phyloP scores from a whole-genome alignment of 1,140 invertebrate species.

The Drosophila hydei region DNA sequence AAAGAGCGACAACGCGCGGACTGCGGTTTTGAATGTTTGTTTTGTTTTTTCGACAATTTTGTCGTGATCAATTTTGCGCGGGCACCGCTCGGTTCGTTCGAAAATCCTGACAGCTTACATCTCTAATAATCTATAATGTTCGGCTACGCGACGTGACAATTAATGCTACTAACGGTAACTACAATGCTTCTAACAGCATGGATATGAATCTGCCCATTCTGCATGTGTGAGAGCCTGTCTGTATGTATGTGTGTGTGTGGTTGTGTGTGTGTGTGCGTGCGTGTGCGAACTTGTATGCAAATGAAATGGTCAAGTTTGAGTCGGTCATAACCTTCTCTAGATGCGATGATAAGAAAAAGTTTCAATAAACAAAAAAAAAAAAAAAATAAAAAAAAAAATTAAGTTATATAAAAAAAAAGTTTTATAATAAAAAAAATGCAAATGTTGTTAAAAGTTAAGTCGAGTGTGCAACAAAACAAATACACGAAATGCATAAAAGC shows the following conservation, averaged over 20 bases:
- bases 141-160: constrained; percentile 13
- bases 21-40: constrained; percentile 16
- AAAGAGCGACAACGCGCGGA: constrained; percentile 37
- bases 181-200: not conserved
- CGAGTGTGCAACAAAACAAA: constrained; percentile 33
- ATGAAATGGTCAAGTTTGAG: constrained; percentile 32
- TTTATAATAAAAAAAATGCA: constrained; percentile 13
- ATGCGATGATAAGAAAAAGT: constrained; percentile 28
- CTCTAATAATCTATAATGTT: constrained; percentile 19
- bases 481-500: constrained; percentile 16
- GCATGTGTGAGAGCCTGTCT: not conserved
- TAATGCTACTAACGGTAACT: constrained; percentile 29
- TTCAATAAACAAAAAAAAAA: constrained; percentile 6
- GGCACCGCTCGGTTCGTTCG: constrained; percentile 10
- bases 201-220: constrained; percentile 18
- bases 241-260: constrained; percentile 17
- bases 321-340: constrained; percentile 40
- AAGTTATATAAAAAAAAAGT: constrained; percentile 11
- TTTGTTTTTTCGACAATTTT: constrained; percentile 24
- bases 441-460: constrained; percentile 33
- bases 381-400: constrained; percentile 12
- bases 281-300: constrained; percentile 1
- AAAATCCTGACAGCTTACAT: constrained; percentile 13
- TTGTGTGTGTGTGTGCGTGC: not conserved
- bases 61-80: constrained; percentile 32